A percentile compares a stretch with the other conserved stretches of the same genome.
phyloP scores from a whole-genome alignment of 1,140 invertebrate genomes.

The Phymorhynchus buccinoides region DNA sequence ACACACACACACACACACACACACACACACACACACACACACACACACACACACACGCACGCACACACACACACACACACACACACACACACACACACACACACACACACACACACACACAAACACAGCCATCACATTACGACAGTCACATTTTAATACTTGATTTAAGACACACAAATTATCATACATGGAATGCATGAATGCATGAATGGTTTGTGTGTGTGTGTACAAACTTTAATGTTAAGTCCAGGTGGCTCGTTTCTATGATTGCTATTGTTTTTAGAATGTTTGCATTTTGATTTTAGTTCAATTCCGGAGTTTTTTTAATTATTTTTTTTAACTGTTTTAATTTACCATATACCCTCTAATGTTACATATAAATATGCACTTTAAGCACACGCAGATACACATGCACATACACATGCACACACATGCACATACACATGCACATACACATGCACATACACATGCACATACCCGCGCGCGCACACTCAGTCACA shows the following conservation, averaged over 20 bases:
- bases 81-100: neutral
- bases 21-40: slow-evolving; percentile 2
- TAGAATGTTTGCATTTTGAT: no score
- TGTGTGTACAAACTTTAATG: no score
- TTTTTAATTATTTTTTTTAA: neutral
- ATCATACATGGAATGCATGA: no score
- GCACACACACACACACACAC: neutral
- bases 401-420: neutral
- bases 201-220: no score
- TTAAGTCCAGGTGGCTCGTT: no score
- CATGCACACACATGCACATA: neutral
- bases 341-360: neutral
- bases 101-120: neutral
- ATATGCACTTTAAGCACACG: no score
- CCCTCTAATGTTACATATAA: no score
- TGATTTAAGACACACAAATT: neutral
- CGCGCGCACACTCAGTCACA: neutral
- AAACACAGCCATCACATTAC: neutral
- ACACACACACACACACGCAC: neutral
- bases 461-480: neutral
- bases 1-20: neutral
- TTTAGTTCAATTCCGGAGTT: neutral
- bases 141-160: neutral
- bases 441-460: neutral
- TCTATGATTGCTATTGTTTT: no score